These are phyloP conservation scores for Willowsia nigromaculata DNA, from an alignment of 2,888 invertebrate genomes.

Conservation along the genomic window DNA sequence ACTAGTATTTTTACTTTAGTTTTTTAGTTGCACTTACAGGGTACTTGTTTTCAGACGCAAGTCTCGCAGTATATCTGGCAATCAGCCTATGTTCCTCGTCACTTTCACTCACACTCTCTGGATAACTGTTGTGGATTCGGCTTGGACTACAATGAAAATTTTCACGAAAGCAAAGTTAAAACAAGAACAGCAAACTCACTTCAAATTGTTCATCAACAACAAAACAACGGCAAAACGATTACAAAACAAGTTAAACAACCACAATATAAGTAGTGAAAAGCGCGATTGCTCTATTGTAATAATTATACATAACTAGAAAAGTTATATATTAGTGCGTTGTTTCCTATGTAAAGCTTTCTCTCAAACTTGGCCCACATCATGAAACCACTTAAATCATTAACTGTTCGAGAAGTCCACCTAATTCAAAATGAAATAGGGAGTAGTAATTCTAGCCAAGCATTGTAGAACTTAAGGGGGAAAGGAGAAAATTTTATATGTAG, in stretches of 20 bases:
- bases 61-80: conserved; percentile 96
- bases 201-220: neutral
- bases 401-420: neutral
- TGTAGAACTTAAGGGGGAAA: too few relatives aligned
- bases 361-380: neutral
- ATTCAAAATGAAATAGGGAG: neutral
- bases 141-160: conserved; percentile 79
- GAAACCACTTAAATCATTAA: neutral
- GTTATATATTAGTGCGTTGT: neutral
- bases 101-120: conserved; percentile 81
- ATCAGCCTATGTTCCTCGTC: conserved; percentile 98
- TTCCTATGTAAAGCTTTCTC: neutral
- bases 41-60: conserved; percentile 94
- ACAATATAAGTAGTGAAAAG: neutral
- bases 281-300: neutral
- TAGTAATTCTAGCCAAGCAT: neutral
- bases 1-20: neutral
- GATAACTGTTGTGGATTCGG: conserved; percentile 79
- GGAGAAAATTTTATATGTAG: too few relatives aligned
- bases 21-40: conserved; percentile 81
- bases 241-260: neutral
- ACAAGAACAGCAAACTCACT: conserved; percentile 83
- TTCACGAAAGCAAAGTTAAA: conserved; percentile 65
- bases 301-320: neutral
- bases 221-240: neutral